These are phyloP conservation scores for Leptodirus hochenwartii DNA, from an alignment of 2,888 invertebrate genomes.

Conservation along the genomic window DNA sequence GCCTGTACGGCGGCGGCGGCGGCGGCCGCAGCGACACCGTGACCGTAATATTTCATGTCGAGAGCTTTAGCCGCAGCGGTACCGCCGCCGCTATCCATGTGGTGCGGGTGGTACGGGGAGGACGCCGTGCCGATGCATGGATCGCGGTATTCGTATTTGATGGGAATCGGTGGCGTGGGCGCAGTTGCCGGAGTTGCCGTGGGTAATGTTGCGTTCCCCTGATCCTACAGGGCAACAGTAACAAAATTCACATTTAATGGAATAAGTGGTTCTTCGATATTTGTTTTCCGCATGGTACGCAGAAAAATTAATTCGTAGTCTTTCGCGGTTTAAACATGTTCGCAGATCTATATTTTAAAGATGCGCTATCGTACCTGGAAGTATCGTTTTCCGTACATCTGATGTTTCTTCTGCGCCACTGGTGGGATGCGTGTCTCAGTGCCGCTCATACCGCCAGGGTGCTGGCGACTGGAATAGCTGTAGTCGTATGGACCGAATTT, in stretches of 20 bases:
- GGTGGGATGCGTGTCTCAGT: constrained; percentile 33
- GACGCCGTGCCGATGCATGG: constrained; percentile 20
- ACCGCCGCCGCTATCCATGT: constrained; percentile 27
- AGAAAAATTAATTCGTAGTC: not conserved
- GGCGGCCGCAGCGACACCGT: constrained; percentile 1
- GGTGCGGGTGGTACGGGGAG: constrained; percentile 21
- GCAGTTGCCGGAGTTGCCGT: constrained; percentile 13
- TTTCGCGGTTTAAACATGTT: too few species aligned
- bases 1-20: constrained; percentile 5
- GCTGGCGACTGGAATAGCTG: constrained; percentile 38
- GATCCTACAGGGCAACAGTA: constrained; percentile 18
- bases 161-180: constrained; percentile 23
- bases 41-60: constrained; percentile 54
- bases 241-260: not conserved
- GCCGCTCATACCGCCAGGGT: constrained; percentile 22
- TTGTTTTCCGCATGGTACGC: not conserved
- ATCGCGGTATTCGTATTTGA: constrained; percentile 40
- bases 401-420: constrained; percentile 78
- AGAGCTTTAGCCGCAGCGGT: constrained; percentile 27
- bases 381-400: constrained; percentile 79
- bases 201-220: too few species aligned
- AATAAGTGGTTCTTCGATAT: constrained; percentile 2
- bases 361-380: constrained; percentile 38
- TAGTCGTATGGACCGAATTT: constrained; percentile 62
- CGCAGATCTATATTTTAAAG: not conserved